Evolutionary conservation across 2,888 invertebrate species (phyloP), one percentile per base, ranked within the genome.

Genomic region (Gasteruption jaculator): DNA sequence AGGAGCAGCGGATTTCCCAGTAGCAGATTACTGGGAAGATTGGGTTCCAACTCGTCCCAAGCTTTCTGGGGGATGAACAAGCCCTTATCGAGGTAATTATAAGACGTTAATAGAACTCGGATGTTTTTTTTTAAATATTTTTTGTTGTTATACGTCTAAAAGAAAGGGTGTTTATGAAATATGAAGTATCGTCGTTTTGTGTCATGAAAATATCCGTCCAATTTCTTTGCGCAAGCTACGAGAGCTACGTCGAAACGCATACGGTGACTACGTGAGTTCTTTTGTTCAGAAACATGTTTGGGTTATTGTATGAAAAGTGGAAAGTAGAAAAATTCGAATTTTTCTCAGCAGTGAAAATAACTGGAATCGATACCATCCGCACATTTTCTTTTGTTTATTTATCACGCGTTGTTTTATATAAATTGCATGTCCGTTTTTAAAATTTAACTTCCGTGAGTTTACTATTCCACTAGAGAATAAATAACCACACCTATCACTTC

Each of bases 1-100:
- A 73, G 78, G 42, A 68, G 78, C 47, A 74, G 77, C 30, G 78
- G 78, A 34, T 83, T 83, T 68, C 80, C 81, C 32, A 78, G 76
- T 58, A 77, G 80, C 62, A 74, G 81, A 57, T 63, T 83, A 55
- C 71, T 82, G 34, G 76, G 75, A 51, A 72, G 75, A 57, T 48
- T 71, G 38, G 64, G 66, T 14, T 58, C 64, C 2, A 67, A 67
- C 18, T 56, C 71, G 18, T 54, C 65, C 5, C 67, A 69, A 54
- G 54, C 64, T n/a, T 73, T 78, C 55, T 75, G 76, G 71, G 71
- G 71, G 25, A 56, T 71, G 6, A 71, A 74, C 54, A 76, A 76
- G 45, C 74, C 76, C 2, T 48, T 71, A 24, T 69, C 74, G 43
- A 76, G 76, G 76, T 76, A 68, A 61, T 51, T 55, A n/a, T n/a